Base-by-base conservation (phyloP, 2,113 vertebrate species). In the Gymnarchus niloticus region DNA sequence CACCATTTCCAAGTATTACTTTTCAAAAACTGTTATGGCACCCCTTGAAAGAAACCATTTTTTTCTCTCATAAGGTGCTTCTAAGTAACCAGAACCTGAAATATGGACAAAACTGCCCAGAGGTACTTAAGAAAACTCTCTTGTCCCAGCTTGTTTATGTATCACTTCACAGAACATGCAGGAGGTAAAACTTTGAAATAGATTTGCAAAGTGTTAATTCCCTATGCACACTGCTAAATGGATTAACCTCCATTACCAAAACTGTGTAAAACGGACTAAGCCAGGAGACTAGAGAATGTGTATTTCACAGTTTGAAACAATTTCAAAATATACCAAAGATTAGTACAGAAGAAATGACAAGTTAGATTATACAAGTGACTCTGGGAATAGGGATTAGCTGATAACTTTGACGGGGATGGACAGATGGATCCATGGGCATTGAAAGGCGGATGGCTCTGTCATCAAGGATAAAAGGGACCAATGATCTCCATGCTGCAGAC, bases 221-320 rank as follows among this genome's bases (percentile, higher is more conserved):
- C 33, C 33, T 73, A 41, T 41, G 33, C 28, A 37, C 14, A 73
- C 41, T 73, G 28, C 65, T 37, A 73, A 33, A 73, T 28, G 41
- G 65, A 73, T 37, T 28, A 69, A 78, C 17, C 54, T 56, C 49
- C 21, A 78, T 51, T 56, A 77, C 33, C 33, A 56, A 4, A 9
- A 49, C 12, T 14, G 33, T 69, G 59, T 84, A 69, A 82, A 82
- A 85, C 14, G 49, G 51, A 76, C 48, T 41, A 44, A 85, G 1
- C 10, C 33, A 56, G 61, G 10, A 41, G 23, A 48, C 69, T 46
- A 57, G 3, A 78, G 69, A 85, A 33, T 21, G 28, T 14, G 48
- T 48, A 84, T 76, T 84, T 76, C 25, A 84, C 83, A 54, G 48
- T 84, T 84, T 76, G 56, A 84, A 84, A 19, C 44, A 37, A 84